Evolutionary conservation across 30 jellyfish, hydroid and myxozoan genomes (phyloP).

Genomic region (Aurelia aurita complex sp. Pacific): DNA sequence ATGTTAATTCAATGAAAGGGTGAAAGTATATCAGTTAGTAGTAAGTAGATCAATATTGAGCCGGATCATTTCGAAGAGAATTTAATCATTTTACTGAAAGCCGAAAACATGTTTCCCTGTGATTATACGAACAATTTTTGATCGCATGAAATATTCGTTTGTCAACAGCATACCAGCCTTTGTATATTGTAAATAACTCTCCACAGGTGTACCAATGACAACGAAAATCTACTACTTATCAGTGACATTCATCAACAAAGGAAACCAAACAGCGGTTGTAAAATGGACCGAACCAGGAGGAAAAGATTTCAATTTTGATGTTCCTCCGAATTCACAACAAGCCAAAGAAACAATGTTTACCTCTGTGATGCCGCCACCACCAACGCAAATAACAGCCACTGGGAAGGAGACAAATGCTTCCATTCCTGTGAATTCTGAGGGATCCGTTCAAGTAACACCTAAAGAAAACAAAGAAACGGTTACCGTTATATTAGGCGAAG

Average conservation of each 20-base stretch:
- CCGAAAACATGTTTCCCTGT: no score
- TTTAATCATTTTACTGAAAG: no score
- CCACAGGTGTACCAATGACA: conserved; percentile 47
- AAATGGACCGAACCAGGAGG: conserved; percentile 78
- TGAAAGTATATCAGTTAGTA: no score
- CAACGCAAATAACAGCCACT: conserved; percentile 60
- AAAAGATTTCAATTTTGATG: conserved; percentile 34
- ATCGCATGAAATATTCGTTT: no score
- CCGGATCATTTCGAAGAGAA: no score
- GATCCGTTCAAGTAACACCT: conserved; percentile 54
- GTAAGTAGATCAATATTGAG: no score
- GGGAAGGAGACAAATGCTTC: conserved; percentile 68
- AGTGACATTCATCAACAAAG: conserved; percentile 69
- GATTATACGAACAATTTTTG: no score
- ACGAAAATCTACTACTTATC: conserved; percentile 76
- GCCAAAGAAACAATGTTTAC: conserved; percentile 61
- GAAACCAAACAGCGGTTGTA: conserved; percentile 57
- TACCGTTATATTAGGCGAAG: conserved; percentile 53
- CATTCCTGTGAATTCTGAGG: conserved; percentile 64
- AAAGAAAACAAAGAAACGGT: conserved; percentile 43
- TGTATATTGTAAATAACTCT: neutral
- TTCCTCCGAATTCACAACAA: conserved; percentile 52
- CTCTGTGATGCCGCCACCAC: conserved; percentile 62
- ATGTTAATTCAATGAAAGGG: no score
- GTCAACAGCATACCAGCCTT: no score